phyloP scores from a whole-genome alignment of 1,140 invertebrate genomes.

The Drosophila oshimai region DNA sequence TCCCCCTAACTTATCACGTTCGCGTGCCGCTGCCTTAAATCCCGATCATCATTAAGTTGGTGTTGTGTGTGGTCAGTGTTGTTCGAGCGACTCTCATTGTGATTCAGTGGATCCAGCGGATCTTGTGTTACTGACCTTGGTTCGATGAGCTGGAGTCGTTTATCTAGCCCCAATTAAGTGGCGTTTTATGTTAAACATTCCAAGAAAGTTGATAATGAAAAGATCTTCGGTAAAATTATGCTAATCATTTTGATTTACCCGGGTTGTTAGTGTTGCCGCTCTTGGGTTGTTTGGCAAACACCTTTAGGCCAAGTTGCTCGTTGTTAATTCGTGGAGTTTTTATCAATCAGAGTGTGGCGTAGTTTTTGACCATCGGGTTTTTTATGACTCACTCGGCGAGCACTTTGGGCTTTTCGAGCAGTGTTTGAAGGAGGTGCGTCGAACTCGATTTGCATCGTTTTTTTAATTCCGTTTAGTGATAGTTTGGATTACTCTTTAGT shows the following conservation, averaged over 20 bases:
- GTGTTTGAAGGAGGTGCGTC: constrained; percentile 49
- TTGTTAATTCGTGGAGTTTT: constrained; percentile 38
- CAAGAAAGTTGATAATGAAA: constrained; percentile 71
- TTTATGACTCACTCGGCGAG: constrained; percentile 45
- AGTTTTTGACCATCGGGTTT: constrained; percentile 71
- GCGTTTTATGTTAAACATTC: constrained; percentile 73
- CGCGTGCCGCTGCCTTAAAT: constrained; percentile 42
- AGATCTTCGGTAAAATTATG: constrained; percentile 60
- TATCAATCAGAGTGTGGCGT: constrained; percentile 51
- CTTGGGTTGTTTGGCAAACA: constrained; percentile 58
- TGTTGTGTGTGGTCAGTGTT: constrained; percentile 66
- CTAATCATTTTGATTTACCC: constrained; percentile 52
- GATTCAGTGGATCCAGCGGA: constrained; percentile 18
- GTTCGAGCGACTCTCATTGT: constrained; percentile 27
- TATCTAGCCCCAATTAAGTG: constrained; percentile 42
- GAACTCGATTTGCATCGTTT: constrained; percentile 31
- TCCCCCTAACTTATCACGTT: constrained; percentile 28
- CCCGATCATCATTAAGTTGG: constrained; percentile 9
- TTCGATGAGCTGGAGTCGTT: constrained; percentile 6
- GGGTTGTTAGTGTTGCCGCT: constrained; percentile 3
- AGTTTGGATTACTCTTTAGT: neutral
- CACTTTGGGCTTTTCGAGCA: constrained; percentile 14
- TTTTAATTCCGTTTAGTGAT: constrained; percentile 23
- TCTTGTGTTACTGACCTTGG: constrained; percentile 68
- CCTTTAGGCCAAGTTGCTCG: constrained; percentile 34